phyloP scores from a whole-genome alignment of 2,113 vertebrate genomes.

The Indicator indicator region DNA sequence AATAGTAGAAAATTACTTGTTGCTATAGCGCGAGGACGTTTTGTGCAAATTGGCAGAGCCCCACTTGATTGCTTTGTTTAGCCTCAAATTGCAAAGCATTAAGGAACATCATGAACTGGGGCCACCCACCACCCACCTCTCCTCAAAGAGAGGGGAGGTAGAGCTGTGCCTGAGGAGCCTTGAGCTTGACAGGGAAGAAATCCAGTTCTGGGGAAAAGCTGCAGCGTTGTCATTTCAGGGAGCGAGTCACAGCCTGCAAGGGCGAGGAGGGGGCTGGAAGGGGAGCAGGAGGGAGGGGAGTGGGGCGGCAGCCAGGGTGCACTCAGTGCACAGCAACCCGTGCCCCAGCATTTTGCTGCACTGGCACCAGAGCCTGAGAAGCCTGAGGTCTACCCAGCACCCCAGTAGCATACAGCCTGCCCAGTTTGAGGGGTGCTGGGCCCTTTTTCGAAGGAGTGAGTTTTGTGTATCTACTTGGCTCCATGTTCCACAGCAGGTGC shows the following conservation, averaged over 20 bases:
- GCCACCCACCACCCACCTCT: neutral
- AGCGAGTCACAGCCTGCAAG: neutral
- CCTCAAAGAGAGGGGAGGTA: neutral
- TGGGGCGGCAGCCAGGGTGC: rapidly evolving
- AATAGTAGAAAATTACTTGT: conserved; percentile 8
- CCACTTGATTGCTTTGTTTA: conserved; percentile 21
- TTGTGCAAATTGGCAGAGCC: conserved; percentile 2
- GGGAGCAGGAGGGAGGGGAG: neutral
- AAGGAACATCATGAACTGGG: neutral
- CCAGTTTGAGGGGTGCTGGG: neutral
- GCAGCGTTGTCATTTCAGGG: rapidly evolving
- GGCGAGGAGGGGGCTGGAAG: neutral
- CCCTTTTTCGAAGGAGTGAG: neutral
- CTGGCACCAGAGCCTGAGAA: neutral
- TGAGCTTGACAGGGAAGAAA: neutral
- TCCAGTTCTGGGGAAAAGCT: neutral
- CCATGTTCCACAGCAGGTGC: neutral
- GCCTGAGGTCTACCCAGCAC: neutral
- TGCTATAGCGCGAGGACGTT: neutral
- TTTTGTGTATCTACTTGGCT: neutral
- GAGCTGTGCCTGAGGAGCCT: neutral
- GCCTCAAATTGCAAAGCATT: neutral
- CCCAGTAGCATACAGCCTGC: neutral
- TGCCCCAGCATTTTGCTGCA: neutral
- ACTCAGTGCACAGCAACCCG: rapidly evolving